phyloP scores from a whole-genome alignment of 1,140 invertebrate species.

The Metaphire vulgaris region DNA sequence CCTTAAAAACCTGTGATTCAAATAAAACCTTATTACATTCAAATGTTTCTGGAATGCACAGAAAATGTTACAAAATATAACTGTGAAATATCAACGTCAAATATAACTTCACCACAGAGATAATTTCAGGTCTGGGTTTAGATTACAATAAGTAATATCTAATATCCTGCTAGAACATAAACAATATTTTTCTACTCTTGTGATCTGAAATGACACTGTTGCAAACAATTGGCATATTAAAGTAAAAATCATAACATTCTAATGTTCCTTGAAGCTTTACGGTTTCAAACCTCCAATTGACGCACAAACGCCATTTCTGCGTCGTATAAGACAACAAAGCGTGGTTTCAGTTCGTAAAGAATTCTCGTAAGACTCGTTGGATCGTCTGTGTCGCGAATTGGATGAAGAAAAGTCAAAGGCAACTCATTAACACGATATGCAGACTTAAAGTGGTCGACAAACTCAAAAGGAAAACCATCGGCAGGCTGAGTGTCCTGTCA shows the following conservation, averaged over 20 bases:
- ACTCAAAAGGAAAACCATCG: constrained; percentile 39
- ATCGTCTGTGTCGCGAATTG: constrained; percentile 46
- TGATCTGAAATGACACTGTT: too few species aligned
- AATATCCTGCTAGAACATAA: too few species aligned
- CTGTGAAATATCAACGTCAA: too few species aligned
- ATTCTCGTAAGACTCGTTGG: constrained; percentile 40
- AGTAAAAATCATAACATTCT: too few species aligned
- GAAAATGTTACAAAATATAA: too few species aligned
- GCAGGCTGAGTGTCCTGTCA: too few species aligned
- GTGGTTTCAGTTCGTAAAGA: constrained; percentile 59
- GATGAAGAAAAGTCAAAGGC: constrained; percentile 46
- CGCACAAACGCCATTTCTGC: constrained; percentile 76
- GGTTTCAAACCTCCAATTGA: constrained; percentile 76
- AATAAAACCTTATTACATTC: background rate
- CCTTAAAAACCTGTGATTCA: constrained; percentile 62
- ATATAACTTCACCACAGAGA: too few species aligned
- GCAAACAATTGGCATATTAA: too few species aligned
- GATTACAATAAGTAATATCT: too few species aligned
- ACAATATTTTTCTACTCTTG: too few species aligned
- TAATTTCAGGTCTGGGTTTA: too few species aligned
- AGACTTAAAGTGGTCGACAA: background rate
- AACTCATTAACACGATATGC: constrained; percentile 36
- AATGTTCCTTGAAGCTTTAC: too few species aligned
- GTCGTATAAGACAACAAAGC: constrained; percentile 84
- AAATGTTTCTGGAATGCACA: constrained; percentile 33